Percentiles rank a stretch among this genome's conserved stretches.
These are phyloP conservation scores for Catocala nupta DNA, from an alignment of 2,888 invertebrate species.

Conservation along the genomic window DNA sequence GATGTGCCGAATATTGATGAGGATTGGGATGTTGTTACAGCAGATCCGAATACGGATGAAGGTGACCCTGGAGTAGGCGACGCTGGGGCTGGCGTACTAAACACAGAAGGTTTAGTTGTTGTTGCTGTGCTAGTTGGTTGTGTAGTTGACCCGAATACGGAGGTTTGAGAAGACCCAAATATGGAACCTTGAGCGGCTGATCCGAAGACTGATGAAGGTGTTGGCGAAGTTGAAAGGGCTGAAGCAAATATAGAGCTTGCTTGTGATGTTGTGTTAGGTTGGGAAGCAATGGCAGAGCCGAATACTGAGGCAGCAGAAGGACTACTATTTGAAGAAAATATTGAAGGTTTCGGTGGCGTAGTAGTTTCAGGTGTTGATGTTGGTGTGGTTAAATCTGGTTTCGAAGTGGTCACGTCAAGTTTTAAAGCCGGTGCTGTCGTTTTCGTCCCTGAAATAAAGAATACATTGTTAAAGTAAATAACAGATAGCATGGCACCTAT, in stretches of 20 bases:
- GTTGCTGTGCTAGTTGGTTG: constrained; percentile 34
- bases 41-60: constrained; percentile 50
- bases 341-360: constrained; percentile 32
- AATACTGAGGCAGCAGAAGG: constrained; percentile 64
- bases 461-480: too few species aligned
- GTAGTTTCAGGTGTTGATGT: constrained; percentile 33
- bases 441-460: constrained; percentile 56
- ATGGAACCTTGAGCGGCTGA: constrained; percentile 46
- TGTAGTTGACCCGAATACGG: constrained; percentile 50
- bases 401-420: constrained; percentile 31
- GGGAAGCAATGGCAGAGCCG: constrained; percentile 58
- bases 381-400: constrained; percentile 25
- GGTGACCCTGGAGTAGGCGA: constrained; percentile 50
- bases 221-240: constrained; percentile 40
- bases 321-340: constrained; percentile 41
- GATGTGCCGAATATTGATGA: constrained; percentile 55
- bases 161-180: constrained; percentile 44
- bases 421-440: constrained; percentile 50
- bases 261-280: constrained; percentile 45
- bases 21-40: constrained; percentile 36
- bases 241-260: constrained; percentile 51
- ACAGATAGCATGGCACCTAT: too few species aligned
- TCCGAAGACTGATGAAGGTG: constrained; percentile 42
- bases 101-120: constrained; percentile 49
- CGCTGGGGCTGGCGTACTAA: constrained; percentile 53